These are phyloP conservation scores for Sarcophaga rosellei DNA, from an alignment of 2,888 invertebrate genomes.

Conservation along the genomic window DNA sequence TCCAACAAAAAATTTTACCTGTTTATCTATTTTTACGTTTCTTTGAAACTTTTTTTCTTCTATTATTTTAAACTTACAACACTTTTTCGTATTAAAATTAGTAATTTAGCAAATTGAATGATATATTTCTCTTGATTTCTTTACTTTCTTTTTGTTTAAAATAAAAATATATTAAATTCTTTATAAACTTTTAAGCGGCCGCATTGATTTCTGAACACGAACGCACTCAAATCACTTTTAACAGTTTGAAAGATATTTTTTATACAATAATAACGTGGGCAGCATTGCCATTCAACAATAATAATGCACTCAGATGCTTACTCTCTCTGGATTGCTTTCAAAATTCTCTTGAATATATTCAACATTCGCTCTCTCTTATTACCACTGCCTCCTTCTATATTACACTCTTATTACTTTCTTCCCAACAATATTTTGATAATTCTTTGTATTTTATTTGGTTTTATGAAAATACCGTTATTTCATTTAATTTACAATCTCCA, in stretches of 20 bases:
- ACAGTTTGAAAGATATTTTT: conserved; percentile 44
- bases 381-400: background rate
- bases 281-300: conserved; percentile 39
- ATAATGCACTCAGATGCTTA: background rate
- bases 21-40: conserved; percentile 6
- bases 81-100: conserved; percentile 25
- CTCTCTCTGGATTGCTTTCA: background rate
- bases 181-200: conserved; percentile 49
- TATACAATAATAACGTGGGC: background rate
- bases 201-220: conserved; percentile 60
- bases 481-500: background rate
- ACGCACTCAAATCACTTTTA: conserved; percentile 58
- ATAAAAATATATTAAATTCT: conserved; percentile 5
- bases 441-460: background rate
- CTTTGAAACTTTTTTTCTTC: conserved; percentile 36
- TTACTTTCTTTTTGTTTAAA: conserved; percentile 21
- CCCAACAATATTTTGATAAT: background rate
- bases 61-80: conserved; percentile 25
- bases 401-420: background rate
- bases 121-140: background rate
- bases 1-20: conserved; percentile 41
- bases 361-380: conserved; percentile 11
- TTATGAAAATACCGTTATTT: background rate
- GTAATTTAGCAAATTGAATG: background rate
- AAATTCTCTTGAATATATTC: background rate